These are phyloP conservation scores for Brachionichthys hirsutus DNA, from an alignment of 2,113 vertebrate genomes.

Conservation along the genomic window DNA sequence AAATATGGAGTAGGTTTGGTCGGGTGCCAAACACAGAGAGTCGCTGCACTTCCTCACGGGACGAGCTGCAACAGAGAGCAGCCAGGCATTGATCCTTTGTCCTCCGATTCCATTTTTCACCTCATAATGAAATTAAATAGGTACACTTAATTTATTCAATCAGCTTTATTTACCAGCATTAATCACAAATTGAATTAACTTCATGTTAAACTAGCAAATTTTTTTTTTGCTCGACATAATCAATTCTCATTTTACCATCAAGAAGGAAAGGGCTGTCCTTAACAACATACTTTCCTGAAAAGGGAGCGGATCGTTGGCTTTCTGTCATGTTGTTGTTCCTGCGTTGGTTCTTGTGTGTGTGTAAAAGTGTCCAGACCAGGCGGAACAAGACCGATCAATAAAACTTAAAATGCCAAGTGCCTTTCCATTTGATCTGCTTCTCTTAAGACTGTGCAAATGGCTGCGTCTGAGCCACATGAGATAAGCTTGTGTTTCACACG, in stretches of 20 bases:
- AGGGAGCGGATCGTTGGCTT: constrained; percentile 39
- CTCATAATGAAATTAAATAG: constrained; percentile 72
- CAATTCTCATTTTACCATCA: constrained; percentile 68
- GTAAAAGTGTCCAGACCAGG: constrained; percentile 50
- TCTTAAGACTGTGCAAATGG: constrained; percentile 41
- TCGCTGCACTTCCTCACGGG: constrained; percentile 48
- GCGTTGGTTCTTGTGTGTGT: not conserved
- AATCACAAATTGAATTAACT: constrained; percentile 72
- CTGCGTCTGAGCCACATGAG: constrained; percentile 52
- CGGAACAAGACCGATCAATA: constrained; percentile 64
- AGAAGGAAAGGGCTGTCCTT: constrained; percentile 53
- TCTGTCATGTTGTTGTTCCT: constrained; percentile 51
- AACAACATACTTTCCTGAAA: constrained; percentile 51
- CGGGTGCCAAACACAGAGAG: constrained; percentile 28
- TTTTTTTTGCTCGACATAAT: constrained; percentile 68
- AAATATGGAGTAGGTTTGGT: constrained; percentile 38
- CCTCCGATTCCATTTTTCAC: constrained; percentile 67
- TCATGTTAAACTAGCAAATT: constrained; percentile 68
- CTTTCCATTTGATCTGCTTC: constrained; percentile 67
- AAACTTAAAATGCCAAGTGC: constrained; percentile 70
- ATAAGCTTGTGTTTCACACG: constrained; percentile 64
- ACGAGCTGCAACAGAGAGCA: constrained; percentile 42
- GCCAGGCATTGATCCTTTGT: constrained; percentile 62
- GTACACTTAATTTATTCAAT: constrained; percentile 74
- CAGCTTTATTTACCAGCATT: constrained; percentile 73